Evolutionary conservation across 2,113 vertebrate genomes (phyloP).

Genomic region (Dryoscopus gambensis): DNA sequence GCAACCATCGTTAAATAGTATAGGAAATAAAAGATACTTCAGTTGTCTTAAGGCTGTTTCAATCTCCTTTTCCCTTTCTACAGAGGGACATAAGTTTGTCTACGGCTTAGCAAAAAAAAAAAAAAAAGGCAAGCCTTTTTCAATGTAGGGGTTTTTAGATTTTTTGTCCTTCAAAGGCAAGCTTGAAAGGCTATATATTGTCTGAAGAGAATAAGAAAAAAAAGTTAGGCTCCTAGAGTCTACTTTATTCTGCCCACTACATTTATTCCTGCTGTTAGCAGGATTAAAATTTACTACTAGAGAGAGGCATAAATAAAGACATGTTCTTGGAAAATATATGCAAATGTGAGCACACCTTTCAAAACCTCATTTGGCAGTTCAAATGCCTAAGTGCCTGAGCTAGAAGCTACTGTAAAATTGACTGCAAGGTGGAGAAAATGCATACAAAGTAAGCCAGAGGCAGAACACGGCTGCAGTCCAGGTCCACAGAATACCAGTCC

Average conservation of each 20-base stretch:
- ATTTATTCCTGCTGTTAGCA: constrained; percentile 50
- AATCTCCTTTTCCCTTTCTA: constrained; percentile 36
- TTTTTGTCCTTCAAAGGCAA: constrained; percentile 37
- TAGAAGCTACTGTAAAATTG: constrained; percentile 48
- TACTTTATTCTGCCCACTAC: constrained; percentile 39
- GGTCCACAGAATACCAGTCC: background rate
- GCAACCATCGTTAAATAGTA: constrained; percentile 58
- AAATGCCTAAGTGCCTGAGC: constrained; percentile 47
- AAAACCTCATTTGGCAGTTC: constrained; percentile 55
- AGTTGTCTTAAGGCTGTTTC: constrained; percentile 59
- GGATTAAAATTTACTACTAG: constrained; percentile 46
- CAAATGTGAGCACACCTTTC: constrained; percentile 61
- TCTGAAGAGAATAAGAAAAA: constrained; percentile 43
- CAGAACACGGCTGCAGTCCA: background rate
- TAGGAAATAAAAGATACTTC: constrained; percentile 58
- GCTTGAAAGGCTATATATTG: constrained; percentile 16
- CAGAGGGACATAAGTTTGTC: constrained; percentile 13
- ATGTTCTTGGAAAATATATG: constrained; percentile 57
- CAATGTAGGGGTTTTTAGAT: background rate
- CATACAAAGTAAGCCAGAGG: constrained; percentile 10
- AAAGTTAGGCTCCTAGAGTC: constrained; percentile 11
- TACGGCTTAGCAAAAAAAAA: background rate
- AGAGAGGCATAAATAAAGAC: constrained; percentile 38
- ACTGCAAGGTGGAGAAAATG: constrained; percentile 20
- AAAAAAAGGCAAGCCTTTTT: background rate